phyloP scores from a whole-genome alignment of 2,888 invertebrate species.

The Leptogaster cylindrica region DNA sequence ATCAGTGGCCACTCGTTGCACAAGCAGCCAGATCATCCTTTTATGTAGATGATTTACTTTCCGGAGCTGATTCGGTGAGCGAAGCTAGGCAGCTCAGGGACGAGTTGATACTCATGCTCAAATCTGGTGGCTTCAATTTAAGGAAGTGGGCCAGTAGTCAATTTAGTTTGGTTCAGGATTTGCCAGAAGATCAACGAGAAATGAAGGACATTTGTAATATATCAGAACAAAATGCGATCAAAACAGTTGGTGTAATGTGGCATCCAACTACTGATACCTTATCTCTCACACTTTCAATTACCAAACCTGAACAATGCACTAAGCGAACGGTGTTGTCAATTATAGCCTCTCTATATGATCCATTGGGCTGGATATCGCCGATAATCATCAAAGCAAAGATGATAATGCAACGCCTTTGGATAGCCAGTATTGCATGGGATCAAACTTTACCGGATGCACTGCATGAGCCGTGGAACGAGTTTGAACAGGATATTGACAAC shows the following conservation, averaged over 20 bases:
- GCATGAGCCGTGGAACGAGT: too few relatives aligned
- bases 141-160: too few relatives aligned
- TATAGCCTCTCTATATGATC: conserved; percentile 2
- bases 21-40: conserved; percentile 24
- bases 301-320: not conserved
- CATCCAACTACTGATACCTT: conserved; percentile 10
- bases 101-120: too few relatives aligned
- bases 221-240: too few relatives aligned
- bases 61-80: too few relatives aligned
- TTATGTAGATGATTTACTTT: conserved; percentile 44
- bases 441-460: not conserved
- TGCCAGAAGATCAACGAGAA: too few relatives aligned
- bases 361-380: too few relatives aligned
- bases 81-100: too few relatives aligned
- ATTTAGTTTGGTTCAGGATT: too few relatives aligned
- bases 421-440: conserved; percentile 3
- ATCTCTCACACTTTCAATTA: not conserved
- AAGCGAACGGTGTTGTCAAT: conserved; percentile 9
- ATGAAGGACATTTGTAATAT: too few relatives aligned
- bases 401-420: conserved; percentile 12
- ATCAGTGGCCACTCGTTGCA: conserved; percentile 36
- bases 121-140: too few relatives aligned
- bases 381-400: not conserved
- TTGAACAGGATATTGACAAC: too few relatives aligned
- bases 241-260: conserved; percentile 16